Percentiles rank a stretch among this genome's conserved stretches.
These are phyloP conservation scores for Hydrotaea cyrtoneurina DNA, from an alignment of 2,888 invertebrate genomes.

Conservation along the genomic window DNA sequence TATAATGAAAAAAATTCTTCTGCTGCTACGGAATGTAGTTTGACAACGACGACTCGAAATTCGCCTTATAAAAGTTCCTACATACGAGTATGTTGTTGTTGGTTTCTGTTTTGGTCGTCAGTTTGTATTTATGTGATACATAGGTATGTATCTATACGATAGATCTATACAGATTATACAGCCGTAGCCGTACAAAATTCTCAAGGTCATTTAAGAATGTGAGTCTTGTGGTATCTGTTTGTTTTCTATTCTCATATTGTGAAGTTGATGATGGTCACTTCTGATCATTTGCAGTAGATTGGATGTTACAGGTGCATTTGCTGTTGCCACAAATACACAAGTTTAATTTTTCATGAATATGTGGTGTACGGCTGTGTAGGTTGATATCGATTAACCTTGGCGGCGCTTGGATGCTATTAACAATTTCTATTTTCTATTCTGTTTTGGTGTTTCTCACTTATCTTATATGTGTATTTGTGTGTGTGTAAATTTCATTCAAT, in stretches of 20 bases:
- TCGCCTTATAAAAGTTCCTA: slow-evolving; percentile 1
- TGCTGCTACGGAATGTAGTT: slow-evolving; percentile 45
- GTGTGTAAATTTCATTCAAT: background rate
- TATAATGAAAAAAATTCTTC: slow-evolving; percentile 19
- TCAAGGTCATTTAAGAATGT: slow-evolving; percentile 49
- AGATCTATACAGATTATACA: slow-evolving; percentile 28
- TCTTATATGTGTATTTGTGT: background rate
- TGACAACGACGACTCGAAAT: slow-evolving; percentile 46
- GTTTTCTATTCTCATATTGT: background rate
- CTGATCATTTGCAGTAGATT: background rate
- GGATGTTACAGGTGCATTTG: background rate
- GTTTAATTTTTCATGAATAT: background rate
- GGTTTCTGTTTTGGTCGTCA: background rate
- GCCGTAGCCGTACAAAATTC: slow-evolving; percentile 36
- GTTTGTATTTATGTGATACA: background rate
- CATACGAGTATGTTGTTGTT: background rate
- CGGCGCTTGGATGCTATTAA: slow-evolving; percentile 11
- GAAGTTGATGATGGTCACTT: slow-evolving; percentile 28
- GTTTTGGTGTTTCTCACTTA: background rate
- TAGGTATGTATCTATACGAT: background rate
- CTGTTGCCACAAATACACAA: no score
- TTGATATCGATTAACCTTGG: slow-evolving; percentile 23
- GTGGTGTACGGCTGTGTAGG: background rate
- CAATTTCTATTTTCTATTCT: background rate
- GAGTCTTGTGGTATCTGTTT: background rate